Evolutionary conservation across 2,113 vertebrate genomes (phyloP).

Genomic region (Plestiodon gilberti): DNA sequence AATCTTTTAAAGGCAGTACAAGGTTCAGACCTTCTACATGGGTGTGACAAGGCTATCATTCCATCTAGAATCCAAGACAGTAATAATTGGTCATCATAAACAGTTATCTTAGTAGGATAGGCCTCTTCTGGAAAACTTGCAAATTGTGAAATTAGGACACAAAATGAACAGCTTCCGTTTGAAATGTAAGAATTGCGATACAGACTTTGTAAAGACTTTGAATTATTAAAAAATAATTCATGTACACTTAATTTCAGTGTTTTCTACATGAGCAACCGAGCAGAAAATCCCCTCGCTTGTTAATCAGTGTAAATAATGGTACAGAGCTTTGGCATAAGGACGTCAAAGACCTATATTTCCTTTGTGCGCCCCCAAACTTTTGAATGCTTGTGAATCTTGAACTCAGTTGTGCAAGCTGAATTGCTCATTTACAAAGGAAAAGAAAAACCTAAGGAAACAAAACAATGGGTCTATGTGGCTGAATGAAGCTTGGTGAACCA

Average conservation of each 20-base stretch:
- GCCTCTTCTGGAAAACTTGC: background rate
- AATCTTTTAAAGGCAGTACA: background rate
- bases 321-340: background rate
- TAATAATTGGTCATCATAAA: background rate
- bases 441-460: conserved; percentile 15
- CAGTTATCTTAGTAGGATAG: background rate
- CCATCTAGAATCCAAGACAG: background rate
- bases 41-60: background rate
- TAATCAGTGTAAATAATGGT: conserved; percentile 37
- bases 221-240: background rate
- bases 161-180: conserved; percentile 20
- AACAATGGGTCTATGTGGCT: background rate
- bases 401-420: background rate
- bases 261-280: conserved; percentile 20
- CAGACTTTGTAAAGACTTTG: no score
- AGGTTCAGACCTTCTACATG: background rate
- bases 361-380: background rate
- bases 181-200: conserved; percentile 27
- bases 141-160: conserved; percentile 19
- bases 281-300: conserved; percentile 43
- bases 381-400: conserved; percentile 12
- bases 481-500: conserved; percentile 4
- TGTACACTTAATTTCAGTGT: conserved; percentile 48
- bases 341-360: conserved; percentile 15
- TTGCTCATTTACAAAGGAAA: background rate